Evolutionary conservation across 1,140 invertebrate species (phyloP).

Genomic region (Paraescarpia echinospica): DNA sequence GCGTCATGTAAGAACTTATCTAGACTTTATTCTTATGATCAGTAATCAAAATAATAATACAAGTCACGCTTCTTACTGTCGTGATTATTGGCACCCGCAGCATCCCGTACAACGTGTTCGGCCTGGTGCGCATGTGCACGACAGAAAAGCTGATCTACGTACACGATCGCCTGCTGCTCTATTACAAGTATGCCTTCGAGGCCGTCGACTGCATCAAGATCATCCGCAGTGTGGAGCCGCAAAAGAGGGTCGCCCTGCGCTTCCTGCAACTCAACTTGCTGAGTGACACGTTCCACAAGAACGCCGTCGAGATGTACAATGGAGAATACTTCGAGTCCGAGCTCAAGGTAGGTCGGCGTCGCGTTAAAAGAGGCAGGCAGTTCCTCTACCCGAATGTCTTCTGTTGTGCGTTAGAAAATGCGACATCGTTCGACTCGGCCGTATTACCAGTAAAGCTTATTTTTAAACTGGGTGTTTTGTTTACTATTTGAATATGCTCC

Average conservation of each 20-base stretch:
- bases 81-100: slow-evolving; percentile 61
- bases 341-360: slow-evolving; percentile 15
- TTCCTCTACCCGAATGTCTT: too few relatives aligned
- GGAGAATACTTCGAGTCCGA: slow-evolving; percentile 83
- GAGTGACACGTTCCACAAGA: slow-evolving; percentile 82
- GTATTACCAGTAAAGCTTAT: too few relatives aligned
- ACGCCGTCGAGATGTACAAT: slow-evolving; percentile 85
- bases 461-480: too few relatives aligned
- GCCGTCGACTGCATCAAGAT: slow-evolving; percentile 98
- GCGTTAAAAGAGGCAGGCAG: too few relatives aligned
- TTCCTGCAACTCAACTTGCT: slow-evolving; percentile 92
- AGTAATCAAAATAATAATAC: background rate
- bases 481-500: too few relatives aligned
- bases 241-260: slow-evolving; percentile 45
- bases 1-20: too few relatives aligned
- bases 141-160: slow-evolving; percentile 87
- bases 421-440: too few relatives aligned
- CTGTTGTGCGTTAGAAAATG: too few relatives aligned
- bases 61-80: too few relatives aligned
- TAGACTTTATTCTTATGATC: background rate
- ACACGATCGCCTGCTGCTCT: slow-evolving; percentile 87
- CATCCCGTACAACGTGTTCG: slow-evolving; percentile 92
- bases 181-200: slow-evolving; percentile 96
- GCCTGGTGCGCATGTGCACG: slow-evolving; percentile 94
- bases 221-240: slow-evolving; percentile 62